Base-by-base conservation (phyloP, 1,140 invertebrate genomes). In the Drosophila equinoxialis region DNA sequence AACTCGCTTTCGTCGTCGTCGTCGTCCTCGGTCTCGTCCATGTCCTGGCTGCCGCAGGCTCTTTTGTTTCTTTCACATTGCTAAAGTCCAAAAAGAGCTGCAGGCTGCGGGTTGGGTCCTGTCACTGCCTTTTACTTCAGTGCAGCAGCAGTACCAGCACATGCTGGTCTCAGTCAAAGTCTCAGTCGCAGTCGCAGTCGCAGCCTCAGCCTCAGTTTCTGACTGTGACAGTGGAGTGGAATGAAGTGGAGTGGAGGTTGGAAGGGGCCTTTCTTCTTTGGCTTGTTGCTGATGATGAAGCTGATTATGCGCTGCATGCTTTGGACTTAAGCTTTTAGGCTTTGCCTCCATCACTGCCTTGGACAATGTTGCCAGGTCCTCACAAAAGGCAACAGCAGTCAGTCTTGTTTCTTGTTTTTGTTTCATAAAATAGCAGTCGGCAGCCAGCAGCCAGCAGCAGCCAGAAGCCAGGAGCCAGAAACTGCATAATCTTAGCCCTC, bases 241-340 rank as follows among this genome's bases (percentile, higher is more conserved):
- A 10, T 51, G 45, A 6, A 20, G 14, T 45, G 42, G 42, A 51
- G 45, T 51, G 45, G 45, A 23, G 45, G 45, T 51, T 51, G 20
- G 45, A 1, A 20, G 74, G 82, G 85, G 84, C 87, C 76, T 81
- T 81, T 81, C 79, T 79, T 89, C 79, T 83, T 69, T 37, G 37
- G 37, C 42, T 74, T 71, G 64, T 60, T 71, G 71, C 67, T 86
- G 83, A 68, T 89, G 83, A 87, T 87, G 83, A 80, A 79, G 84
- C 83, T 87, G 83, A 87, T 87, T 89, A 87, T 87, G 84, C 84
- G 78, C 84, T 62, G 80, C 80, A 87, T 89, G 83, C 68, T 74
- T 77, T 77, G 74, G 74, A 77, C 74, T 70, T 77, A 77, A 77
- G 74, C 74, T 63, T 67, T 67, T 35, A 67, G 42, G 64, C 66